phyloP scores from a whole-genome alignment of 2,113 vertebrate genomes.

The Nycticryphes semicollaris region DNA sequence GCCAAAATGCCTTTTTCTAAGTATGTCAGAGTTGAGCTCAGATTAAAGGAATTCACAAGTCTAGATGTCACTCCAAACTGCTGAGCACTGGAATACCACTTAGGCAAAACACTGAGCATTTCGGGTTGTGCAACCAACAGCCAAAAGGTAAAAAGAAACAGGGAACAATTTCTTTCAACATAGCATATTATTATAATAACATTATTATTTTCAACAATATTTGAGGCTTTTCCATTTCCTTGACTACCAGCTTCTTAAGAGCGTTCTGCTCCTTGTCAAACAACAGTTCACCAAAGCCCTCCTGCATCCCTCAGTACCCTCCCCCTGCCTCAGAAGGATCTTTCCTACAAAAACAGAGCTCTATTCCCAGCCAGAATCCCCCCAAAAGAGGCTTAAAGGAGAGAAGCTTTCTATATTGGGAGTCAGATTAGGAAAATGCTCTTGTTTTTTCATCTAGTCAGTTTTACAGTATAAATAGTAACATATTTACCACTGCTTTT shows the following conservation, averaged over 20 bases:
- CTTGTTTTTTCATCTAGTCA: background rate
- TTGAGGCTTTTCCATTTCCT: background rate
- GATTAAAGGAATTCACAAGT: background rate
- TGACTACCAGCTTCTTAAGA: background rate
- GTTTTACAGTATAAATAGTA: conserved; percentile 24
- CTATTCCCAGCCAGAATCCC: background rate
- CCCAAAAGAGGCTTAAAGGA: background rate
- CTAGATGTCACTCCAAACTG: background rate
- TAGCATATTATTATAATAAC: background rate
- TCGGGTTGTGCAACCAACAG: background rate
- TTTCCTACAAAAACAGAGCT: background rate
- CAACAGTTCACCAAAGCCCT: background rate
- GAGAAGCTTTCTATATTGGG: background rate
- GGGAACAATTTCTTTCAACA: background rate
- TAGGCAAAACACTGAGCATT: background rate
- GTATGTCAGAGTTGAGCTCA: background rate
- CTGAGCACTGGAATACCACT: background rate
- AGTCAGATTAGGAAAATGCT: background rate
- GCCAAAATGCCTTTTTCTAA: background rate
- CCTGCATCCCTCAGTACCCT: background rate
- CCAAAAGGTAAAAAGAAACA: background rate
- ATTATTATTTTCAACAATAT: background rate
- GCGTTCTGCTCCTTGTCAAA: background rate
- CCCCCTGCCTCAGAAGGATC: background rate
- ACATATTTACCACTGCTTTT: background rate